Evolutionary conservation across 2,113 vertebrate genomes (phyloP).

Genomic region (Hemichromis elongatus): DNA sequence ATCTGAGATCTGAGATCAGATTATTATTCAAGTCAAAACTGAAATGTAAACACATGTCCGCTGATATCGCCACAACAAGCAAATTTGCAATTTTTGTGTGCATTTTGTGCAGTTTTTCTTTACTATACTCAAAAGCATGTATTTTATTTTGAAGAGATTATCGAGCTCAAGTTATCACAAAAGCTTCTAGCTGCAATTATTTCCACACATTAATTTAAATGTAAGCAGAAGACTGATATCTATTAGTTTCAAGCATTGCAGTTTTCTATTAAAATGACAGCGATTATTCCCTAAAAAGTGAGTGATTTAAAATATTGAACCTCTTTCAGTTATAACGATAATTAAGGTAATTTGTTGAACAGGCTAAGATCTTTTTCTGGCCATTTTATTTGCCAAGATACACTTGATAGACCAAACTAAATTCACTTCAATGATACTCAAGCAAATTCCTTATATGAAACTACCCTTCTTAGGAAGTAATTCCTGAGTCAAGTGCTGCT

Average conservation of each 20-base stretch:
- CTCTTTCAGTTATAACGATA: not conserved
- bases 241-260: not conserved
- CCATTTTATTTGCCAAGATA: not conserved
- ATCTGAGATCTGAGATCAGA: not conserved
- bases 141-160: not conserved
- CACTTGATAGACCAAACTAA: not conserved
- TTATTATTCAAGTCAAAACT: constrained; percentile 14
- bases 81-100: not conserved
- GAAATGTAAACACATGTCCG: not conserved
- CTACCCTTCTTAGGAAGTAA: constrained; percentile 26
- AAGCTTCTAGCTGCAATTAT: not conserved
- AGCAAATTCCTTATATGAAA: constrained; percentile 36
- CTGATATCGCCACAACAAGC: not conserved
- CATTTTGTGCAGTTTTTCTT: not conserved
- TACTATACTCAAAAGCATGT: not conserved
- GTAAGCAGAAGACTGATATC: not conserved
- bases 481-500: constrained; percentile 56
- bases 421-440: constrained; percentile 5
- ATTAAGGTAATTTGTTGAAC: not conserved
- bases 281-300: not conserved
- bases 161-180: not conserved
- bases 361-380: not conserved
- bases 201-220: rapidly evolving
- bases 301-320: not conserved
- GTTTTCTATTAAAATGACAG: not conserved